A percentile compares a stretch with the other conserved stretches of the same genome.
Conservation (phyloP, 2,113 vertebrate species). For the Procavia capensis region DNA sequence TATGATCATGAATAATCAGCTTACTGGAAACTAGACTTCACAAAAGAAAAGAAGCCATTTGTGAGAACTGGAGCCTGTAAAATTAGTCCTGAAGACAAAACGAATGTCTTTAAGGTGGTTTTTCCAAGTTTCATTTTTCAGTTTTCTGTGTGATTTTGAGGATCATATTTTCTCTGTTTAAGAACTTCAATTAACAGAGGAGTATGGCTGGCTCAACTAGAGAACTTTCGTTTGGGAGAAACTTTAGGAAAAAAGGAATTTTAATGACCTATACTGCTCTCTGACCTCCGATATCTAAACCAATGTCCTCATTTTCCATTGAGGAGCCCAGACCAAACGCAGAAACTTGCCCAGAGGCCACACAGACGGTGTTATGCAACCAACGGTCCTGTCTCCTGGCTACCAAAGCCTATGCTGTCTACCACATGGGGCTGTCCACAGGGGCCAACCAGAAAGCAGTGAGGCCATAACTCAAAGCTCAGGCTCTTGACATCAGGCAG, state of each 20-base stretch:
- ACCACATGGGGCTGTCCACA: accelerated
- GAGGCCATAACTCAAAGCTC: not conserved
- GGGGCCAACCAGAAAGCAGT: not conserved
- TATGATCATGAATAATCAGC: not conserved
- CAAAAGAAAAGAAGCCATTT: not conserved
- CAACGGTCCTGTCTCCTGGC: not conserved
- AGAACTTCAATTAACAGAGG: not conserved
- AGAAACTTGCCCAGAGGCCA: not conserved
- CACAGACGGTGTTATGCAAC: accelerated
- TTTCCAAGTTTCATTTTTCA: not conserved
- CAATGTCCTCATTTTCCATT: not conserved
- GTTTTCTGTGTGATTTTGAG: not conserved
- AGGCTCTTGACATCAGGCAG: not conserved
- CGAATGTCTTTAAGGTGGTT: not conserved
- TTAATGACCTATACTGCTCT: no score
- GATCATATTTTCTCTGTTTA: not conserved
- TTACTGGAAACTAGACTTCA: not conserved
- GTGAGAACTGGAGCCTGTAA: not conserved
- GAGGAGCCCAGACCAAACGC: not conserved
- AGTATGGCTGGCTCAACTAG: no score
- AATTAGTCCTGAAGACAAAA: not conserved
- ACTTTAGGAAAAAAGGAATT: no score
- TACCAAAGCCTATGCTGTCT: not conserved
- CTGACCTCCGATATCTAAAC: not conserved
- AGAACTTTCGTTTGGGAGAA: not conserved